Evolutionary conservation across 1,140 invertebrate species (phyloP), one percentile per base, ranked within the genome.

Genomic region (Sarcophaga peregrina): DNA sequence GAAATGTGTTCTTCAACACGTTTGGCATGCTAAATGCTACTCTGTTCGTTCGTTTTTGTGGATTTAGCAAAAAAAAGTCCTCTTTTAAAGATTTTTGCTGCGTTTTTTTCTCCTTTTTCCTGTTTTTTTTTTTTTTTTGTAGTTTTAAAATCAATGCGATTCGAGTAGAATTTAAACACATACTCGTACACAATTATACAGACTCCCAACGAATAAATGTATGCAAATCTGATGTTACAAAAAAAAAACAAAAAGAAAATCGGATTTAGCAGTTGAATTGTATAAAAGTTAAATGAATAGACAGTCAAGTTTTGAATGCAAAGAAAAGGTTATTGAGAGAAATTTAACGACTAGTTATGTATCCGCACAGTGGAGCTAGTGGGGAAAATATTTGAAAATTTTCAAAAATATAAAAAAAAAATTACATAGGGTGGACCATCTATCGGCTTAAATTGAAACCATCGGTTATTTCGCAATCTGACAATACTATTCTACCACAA

Each of bases 221-320:
- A 68, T 68, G 62, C 62, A 68, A 68, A 68, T 68, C 54, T 58
- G 54, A 68, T 25, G 17, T 68, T 68, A n/a, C 11, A 17, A n/a
- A n/a, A n/a, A n/a, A n/a, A n/a, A n/a, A n/a, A n/a, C n/a, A n/a
- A n/a, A n/a, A n/a, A 68, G 20, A 68, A 68, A 68, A 58, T 17
- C 62, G 62, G 62, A 68, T 68, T 68, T 68, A 68, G 62, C 20
- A 68, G 62, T 68, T 68, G 62, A 68, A 68, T 68, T 68, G 62
- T 68, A 68, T 68, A 68, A 68, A 68, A 68, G 62, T 68, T 68
- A 68, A 68, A 68, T 68, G 62, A 68, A 68, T 68, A 68, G 62
- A 58, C 54, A 58, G 54, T 20, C 62, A 20, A 25, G 62, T 68
- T 68, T 68, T 17, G 62, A 68, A 68, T 20, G 62, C 5, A 68